Base-by-base conservation (phyloP, 2,113 vertebrate species). In the Atractosteus spatula region DNA sequence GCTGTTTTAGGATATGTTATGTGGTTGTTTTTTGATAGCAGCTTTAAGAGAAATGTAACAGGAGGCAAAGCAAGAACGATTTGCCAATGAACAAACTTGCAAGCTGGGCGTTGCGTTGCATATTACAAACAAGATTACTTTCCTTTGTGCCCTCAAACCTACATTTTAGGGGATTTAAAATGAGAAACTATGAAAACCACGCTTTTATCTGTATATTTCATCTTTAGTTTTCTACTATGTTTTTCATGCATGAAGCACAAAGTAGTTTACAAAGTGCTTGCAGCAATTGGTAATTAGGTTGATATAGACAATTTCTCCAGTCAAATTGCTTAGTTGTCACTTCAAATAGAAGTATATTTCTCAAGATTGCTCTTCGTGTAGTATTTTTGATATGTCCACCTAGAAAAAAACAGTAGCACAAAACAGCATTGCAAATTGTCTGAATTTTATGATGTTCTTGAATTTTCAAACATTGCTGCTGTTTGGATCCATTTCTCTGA, bases 51-150 rank as follows among this genome's bases (percentile, higher is more conserved):
- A 78, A 71, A 44, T 55, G 68, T 44, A 57, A 68, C 47, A 16
- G 47, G 51, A 66, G 43, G 57, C 61, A 57, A 7, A 10, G 62
- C 54, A 13, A 73, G 54, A 72, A 67, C 6, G 65, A 74, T 89
- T 89, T 88, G 79, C 83, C 80, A 82, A 82, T 84, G 83, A 79
- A 79, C 84, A 86, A 79, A 85, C 74, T 88, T 85, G 88, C 82
- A 86, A 91, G 89, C 29, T 89, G 89, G 90, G 88, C 88, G 90
- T 87, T 29, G 29, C 29, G 29, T 93, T 89, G 90, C 90, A 89
- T 88, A 78, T 85, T 89, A 92, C 91, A 93, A 93, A 92, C 90
- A 88, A 92, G 90, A 92, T 93, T 93, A 92, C 84, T 91, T 87
- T 81, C 78, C 77, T 82, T 79, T 80, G 72, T 87, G 85, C 87